phyloP scores from a whole-genome alignment of 2,113 vertebrate species.

The Lampris incognitus region DNA sequence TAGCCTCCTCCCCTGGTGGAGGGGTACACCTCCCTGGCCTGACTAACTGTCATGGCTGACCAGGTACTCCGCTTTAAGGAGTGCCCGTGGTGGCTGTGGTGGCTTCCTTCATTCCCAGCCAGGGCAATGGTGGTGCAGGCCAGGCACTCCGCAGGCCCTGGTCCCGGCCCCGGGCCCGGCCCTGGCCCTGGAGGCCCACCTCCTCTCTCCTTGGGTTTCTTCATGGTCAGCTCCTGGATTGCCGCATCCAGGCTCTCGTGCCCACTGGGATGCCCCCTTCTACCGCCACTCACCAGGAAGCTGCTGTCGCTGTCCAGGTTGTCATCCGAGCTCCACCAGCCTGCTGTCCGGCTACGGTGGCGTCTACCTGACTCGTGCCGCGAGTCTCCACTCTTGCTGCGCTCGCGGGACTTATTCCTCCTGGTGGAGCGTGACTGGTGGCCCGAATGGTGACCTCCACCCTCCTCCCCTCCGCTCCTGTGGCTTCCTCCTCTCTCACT shows the following conservation, averaged over 20 bases:
- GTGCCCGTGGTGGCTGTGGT: slow-evolving; percentile 81
- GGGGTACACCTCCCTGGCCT: slow-evolving; percentile 94
- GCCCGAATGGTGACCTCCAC: slow-evolving; percentile 77
- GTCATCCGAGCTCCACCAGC: slow-evolving; percentile 99
- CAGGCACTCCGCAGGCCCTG: slow-evolving; percentile 90
- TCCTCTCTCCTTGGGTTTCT: slow-evolving; percentile 86
- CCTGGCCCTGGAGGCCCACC: slow-evolving; percentile 65
- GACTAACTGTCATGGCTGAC: slow-evolving; percentile 99
- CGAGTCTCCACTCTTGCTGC: slow-evolving; percentile 94
- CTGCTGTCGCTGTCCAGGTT: slow-evolving; percentile 99
- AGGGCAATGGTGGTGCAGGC: slow-evolving; percentile 95
- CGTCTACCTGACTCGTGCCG: slow-evolving; percentile 85
- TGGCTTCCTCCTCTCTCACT: slow-evolving; percentile 81
- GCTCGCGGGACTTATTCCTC: slow-evolving; percentile 90
- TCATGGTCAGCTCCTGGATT: slow-evolving; percentile 96
- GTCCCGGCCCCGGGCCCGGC: neutral
- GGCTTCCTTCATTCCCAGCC: slow-evolving; percentile 81
- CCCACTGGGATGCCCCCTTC: slow-evolving; percentile 85
- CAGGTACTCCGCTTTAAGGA: slow-evolving; percentile 96
- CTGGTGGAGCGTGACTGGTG: slow-evolving; percentile 89
- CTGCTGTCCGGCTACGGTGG: slow-evolving; percentile 91
- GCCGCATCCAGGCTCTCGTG: slow-evolving; percentile 94
- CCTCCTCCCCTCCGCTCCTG: slow-evolving; percentile 87
- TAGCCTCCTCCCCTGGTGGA: slow-evolving; percentile 82
- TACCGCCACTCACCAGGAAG: slow-evolving; percentile 86